Base-by-base conservation (phyloP, 2,113 vertebrate genomes). In the Scytalopus superciliaris region DNA sequence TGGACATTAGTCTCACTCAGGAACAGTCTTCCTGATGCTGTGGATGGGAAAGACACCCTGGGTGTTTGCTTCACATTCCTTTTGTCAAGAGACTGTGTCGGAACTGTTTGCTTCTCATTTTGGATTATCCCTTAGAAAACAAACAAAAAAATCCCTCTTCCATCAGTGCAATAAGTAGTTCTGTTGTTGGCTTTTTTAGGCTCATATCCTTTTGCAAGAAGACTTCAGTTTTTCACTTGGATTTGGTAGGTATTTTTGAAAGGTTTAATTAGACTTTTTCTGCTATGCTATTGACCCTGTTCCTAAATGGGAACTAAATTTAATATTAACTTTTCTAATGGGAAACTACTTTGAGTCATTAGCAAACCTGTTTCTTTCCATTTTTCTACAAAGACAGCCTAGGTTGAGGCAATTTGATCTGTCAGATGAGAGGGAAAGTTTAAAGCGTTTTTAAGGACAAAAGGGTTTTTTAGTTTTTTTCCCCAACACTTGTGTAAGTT, bases 291-390 rank as follows among this genome's bases (percentile, higher is more conserved):
- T 80, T 87, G 81, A 93, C 77, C 33, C 62, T 85, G 6, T 60
- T 93, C 49, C 63, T 89, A 68, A 78, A 63, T 35, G 30, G 60
- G 27, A 89, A 55, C 55, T 87, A 57, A 80, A 92, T 93, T 87
- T 84, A 84, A 27, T 74, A 74, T n/a, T 84, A 96, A 74, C 49
- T 87, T 75, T 67, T 78, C 56, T 96, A 87, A 91, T 60, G 30
- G 33, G 42, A 89, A 76, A 57, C 37, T 60, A 52, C 44, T 90
- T 84, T 19, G 28, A 91, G 33, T 81, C 73, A 82, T 94, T 84
- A 93, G 73, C 68, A 95, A 87, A 89, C 27, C 30, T 31, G 7
- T 59, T 94, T 87, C 60, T 87, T 94, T 84, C 40, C 8, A 22
- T 75, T 89, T 93, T 89, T 19, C 47, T 89, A 39, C 50, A 52